Percentiles rank a stretch among this genome's conserved stretches.
Conservation (phyloP, 92 coral and sea anemone species). For the Heteractis magnifica region DNA sequence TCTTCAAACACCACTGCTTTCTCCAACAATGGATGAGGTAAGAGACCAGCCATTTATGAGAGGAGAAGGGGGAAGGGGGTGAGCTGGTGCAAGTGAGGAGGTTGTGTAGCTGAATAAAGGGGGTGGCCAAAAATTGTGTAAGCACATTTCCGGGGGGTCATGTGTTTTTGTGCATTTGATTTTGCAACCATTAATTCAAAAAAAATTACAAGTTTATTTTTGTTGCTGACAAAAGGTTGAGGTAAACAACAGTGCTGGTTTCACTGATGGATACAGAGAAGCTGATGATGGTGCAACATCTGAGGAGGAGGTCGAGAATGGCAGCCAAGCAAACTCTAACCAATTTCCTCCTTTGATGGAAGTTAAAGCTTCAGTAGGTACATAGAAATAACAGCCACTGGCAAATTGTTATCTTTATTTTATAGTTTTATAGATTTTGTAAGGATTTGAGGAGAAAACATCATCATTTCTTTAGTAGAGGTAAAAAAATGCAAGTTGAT, state of each 20-base stretch:
- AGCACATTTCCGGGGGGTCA: too few relatives aligned
- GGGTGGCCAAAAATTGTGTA: too few relatives aligned
- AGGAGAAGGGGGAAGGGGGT: too few relatives aligned
- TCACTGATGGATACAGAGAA: constrained; percentile 37
- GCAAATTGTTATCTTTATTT: background rate
- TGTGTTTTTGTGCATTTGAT: background rate
- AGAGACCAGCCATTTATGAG: background rate
- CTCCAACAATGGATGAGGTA: constrained; percentile 39
- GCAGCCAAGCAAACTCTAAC: constrained; percentile 19
- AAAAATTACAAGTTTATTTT: background rate
- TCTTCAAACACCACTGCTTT: constrained; percentile 52
- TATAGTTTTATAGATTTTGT: background rate
- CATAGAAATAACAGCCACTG: background rate
- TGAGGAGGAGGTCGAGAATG: constrained; percentile 53
- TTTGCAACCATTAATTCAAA: background rate
- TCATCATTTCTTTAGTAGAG: too few relatives aligned
- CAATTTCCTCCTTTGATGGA: constrained; percentile 64
- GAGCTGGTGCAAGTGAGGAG: too few relatives aligned
- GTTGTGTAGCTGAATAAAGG: too few relatives aligned
- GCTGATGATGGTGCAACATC: constrained; percentile 53
- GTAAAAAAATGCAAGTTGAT: too few relatives aligned
- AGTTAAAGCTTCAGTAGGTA: constrained; percentile 12
- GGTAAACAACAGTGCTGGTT: constrained; percentile 18
- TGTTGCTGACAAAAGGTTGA: constrained; percentile 1
- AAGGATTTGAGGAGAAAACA: too few relatives aligned